Evolutionary conservation across 1,140 invertebrate species (phyloP).

Genomic region (Micrasema longulum): DNA sequence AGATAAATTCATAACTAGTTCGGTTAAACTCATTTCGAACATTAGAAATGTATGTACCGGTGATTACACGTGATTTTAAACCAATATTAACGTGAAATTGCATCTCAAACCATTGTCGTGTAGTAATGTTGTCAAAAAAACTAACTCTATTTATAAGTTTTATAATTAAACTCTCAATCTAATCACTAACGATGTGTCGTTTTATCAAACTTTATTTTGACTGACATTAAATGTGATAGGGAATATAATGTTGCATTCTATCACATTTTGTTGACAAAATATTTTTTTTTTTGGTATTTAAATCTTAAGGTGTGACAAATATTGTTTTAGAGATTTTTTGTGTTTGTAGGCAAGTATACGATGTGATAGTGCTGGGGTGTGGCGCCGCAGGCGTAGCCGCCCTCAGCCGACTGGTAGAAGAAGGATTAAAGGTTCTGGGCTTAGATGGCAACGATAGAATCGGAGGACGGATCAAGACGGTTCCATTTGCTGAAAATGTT

Average conservation of each 20-base stretch:
- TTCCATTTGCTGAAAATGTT: constrained; percentile 70
- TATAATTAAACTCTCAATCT: too few species aligned
- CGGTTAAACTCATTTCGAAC: constrained; percentile 25
- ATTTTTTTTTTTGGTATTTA: background rate
- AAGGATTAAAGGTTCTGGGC: constrained; percentile 60
- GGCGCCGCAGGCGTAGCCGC: constrained; percentile 70
- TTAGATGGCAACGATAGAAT: constrained; percentile 80
- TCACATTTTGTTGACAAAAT: background rate
- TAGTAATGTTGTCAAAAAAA: too few species aligned
- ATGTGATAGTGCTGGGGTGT: constrained; percentile 70
- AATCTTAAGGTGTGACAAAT: background rate
- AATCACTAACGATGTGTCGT: too few species aligned
- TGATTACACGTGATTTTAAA: constrained; percentile 15
- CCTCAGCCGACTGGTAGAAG: constrained; percentile 59
- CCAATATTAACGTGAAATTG: constrained; percentile 1
- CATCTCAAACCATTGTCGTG: background rate
- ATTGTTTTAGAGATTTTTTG: background rate
- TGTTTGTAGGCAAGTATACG: constrained; percentile 51
- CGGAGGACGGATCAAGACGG: constrained; percentile 77
- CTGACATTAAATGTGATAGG: too few species aligned
- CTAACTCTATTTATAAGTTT: too few species aligned
- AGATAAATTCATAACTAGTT: constrained; percentile 18
- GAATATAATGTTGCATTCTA: background rate
- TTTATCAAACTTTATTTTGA: too few species aligned
- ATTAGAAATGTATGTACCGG: constrained; percentile 29